phyloP scores from a whole-genome alignment of 2,888 invertebrate genomes.

The Philopedon plagiatum region DNA sequence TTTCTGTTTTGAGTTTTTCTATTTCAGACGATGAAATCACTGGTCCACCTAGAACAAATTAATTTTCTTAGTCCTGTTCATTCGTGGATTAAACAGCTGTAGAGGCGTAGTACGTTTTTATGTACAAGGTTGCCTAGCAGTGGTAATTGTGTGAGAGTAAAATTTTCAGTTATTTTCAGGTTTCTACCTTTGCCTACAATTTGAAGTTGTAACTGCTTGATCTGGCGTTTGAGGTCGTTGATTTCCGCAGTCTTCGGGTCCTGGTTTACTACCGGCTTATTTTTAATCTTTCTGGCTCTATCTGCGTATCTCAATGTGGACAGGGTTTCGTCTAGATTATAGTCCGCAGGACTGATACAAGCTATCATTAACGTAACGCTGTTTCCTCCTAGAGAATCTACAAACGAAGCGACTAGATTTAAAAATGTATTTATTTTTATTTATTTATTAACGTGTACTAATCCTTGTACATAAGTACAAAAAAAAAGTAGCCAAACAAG shows the following conservation, averaged over 20 bases:
- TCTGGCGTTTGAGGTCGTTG: constrained; percentile 79
- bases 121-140: no score
- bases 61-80: not conserved
- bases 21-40: constrained; percentile 64
- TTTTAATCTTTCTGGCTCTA: constrained; percentile 87
- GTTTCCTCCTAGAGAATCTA: constrained; percentile 95
- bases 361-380: constrained; percentile 96
- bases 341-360: constrained; percentile 93
- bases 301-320: constrained; percentile 93
- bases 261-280: constrained; percentile 90
- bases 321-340: constrained; percentile 88
- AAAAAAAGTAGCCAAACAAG: no score
- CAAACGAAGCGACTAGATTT: no score
- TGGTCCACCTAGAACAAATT: constrained; percentile 59
- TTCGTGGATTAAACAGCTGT: not conserved
- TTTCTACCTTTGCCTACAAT: constrained; percentile 68
- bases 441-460: no score
- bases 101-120: no score
- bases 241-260: constrained; percentile 88
- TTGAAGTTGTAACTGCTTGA: constrained; percentile 79
- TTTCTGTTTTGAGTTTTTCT: constrained; percentile 72
- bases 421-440: no score
- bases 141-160: no score
- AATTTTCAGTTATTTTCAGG: no score
- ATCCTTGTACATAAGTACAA: no score